Evolutionary conservation across 2,113 vertebrate species (phyloP), one percentile per base, ranked within the genome.

Genomic region (Corythaeola cristata): DNA sequence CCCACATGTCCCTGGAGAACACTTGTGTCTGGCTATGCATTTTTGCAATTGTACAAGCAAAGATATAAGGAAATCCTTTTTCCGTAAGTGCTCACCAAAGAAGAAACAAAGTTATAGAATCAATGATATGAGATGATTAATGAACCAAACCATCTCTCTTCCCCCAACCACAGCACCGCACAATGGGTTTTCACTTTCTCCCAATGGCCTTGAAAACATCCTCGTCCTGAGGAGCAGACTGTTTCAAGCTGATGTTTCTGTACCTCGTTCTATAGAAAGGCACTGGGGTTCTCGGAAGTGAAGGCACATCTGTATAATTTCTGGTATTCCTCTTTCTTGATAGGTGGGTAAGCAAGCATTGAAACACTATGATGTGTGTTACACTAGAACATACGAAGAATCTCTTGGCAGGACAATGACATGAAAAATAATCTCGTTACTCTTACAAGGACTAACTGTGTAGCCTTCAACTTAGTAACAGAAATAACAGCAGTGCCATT

Each of bases 121-220:
- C 47, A 86, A 6, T 0, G 1, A 6, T 11, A 3, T 7, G 24
- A 52, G 47, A 13, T 37, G 52, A 55, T 79, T 37, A 59, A 39
- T 17, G 41, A 94, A 67, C 47, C 71, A 83, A 35, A 62, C 59
- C 63, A 3, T 55, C 39, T 24, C 47, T 49, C 47, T 78, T 74
- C 9, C 35, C 75, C 30, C 66, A 85, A 60, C 60, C 92, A 71
- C 81, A 95, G 89, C 49, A 73, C 26, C 22, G 2, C 91, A 89
- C 55, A 33, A 16, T 15, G 80, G 35, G 63, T 52, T 94, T 95
- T 91, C 93, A 97, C 86, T 93, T 89, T 93, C 89, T 89, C 75
- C 77, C 52, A 60, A 20, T 59, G 41, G 50, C 60, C 81, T 80
- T 87, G 60, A 67, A 49, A 64, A 62, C 62, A 67, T 58, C 91